A percentile compares a stretch with the other conserved stretches of the same genome.
Conservation (phyloP, 2,113 vertebrate genomes). For the Hyperoodon ampullatus region DNA sequence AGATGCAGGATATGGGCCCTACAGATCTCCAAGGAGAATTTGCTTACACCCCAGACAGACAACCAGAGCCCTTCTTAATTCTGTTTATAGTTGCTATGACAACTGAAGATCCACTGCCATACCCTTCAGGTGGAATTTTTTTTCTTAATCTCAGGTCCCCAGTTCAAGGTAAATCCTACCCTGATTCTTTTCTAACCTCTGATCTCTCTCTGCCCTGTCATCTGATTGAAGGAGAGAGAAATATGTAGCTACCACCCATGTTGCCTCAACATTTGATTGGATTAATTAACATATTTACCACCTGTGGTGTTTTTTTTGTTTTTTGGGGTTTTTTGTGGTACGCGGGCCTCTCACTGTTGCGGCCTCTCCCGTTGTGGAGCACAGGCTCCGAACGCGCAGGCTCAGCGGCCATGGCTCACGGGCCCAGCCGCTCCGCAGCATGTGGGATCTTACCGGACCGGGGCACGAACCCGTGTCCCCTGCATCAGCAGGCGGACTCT, state of each 20-base stretch:
- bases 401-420: too few species aligned
- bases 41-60: not conserved
- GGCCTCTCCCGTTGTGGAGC: too few species aligned
- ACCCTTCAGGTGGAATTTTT: conserved; percentile 48
- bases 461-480: too few species aligned
- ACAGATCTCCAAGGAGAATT: conserved; percentile 41
- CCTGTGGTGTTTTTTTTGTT: not conserved
- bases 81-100: conserved; percentile 62
- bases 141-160: conserved; percentile 47
- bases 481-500: too few species aligned
- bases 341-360: too few species aligned
- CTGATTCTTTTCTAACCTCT: conserved; percentile 42
- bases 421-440: too few species aligned
- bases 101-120: conserved; percentile 51
- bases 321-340: accelerated
- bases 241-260: not conserved
- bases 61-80: conserved; percentile 36
- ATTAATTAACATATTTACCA: conserved; percentile 59
- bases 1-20: not conserved
- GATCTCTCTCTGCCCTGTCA: not conserved
- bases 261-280: conserved; percentile 47
- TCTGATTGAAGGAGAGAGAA: conserved; percentile 39
- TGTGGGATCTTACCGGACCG: too few species aligned
- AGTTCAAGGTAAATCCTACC: conserved; percentile 59
- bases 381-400: too few species aligned